A percentile compares a stretch with the other conserved stretches of the same genome.
phyloP scores from a whole-genome alignment of 2,113 vertebrate genomes.

The Bos indicus region DNA sequence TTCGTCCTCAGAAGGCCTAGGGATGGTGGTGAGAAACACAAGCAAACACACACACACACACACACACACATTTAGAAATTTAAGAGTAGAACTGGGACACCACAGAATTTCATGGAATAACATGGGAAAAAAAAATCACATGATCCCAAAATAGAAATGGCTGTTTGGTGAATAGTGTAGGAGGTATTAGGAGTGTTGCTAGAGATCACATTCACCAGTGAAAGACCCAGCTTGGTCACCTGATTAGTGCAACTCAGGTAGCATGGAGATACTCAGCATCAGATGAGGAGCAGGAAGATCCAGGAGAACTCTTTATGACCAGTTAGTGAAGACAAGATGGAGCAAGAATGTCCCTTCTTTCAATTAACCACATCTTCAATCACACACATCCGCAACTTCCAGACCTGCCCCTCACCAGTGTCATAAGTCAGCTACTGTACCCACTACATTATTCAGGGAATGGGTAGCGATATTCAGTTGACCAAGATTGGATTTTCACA shows the following conservation, averaged over 20 bases:
- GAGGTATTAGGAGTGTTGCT: neutral
- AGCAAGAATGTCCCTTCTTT: neutral
- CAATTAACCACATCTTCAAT: neutral
- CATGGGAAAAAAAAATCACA: neutral
- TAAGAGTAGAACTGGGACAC: neutral
- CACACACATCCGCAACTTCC: neutral
- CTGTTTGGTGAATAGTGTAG: neutral
- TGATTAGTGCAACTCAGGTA: neutral
- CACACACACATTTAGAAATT: neutral
- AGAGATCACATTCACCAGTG: neutral
- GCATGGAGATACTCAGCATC: neutral
- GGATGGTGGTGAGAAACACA: neutral
- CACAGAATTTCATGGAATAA: neutral
- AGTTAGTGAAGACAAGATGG: neutral
- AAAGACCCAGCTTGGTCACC: neutral
- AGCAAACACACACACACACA: neutral
- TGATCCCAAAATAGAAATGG: neutral
- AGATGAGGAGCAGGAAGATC: neutral
- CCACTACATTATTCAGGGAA: neutral
- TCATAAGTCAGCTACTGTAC: neutral
- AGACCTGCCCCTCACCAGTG: neutral
- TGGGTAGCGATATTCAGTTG: fast-evolving
- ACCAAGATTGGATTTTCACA: neutral
- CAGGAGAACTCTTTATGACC: neutral
- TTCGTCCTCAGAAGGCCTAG: neutral